phyloP scores from a whole-genome alignment of 2,797 vertebrate genomes.

The Brachymystax lenok region DNA sequence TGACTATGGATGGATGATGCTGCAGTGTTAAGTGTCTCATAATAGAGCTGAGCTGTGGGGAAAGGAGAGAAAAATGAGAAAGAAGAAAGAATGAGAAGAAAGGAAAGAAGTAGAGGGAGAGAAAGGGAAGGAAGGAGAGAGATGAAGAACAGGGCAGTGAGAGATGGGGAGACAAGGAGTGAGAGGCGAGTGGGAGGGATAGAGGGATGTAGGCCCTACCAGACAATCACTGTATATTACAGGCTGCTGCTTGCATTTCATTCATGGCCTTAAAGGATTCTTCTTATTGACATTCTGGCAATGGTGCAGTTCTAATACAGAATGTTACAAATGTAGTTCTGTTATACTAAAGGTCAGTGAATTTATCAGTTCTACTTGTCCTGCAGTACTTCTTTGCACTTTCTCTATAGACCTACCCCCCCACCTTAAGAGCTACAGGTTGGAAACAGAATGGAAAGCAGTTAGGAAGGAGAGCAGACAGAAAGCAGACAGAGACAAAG shows the following conservation, averaged over 20 bases:
- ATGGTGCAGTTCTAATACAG: not conserved
- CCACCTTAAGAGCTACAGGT: slow-evolving; percentile 5
- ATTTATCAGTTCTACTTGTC: not conserved
- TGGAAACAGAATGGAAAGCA: slow-evolving; percentile 21
- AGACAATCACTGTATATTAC: not conserved
- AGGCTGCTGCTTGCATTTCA: not conserved
- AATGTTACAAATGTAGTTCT: not conserved
- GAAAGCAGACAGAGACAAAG: slow-evolving; percentile 61
- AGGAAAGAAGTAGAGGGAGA: not conserved
- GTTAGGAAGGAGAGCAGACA: slow-evolving; percentile 20
- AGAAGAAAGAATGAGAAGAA: not conserved
- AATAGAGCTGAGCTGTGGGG: slow-evolving; percentile 32
- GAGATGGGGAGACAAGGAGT: not conserved
- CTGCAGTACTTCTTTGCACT: slow-evolving; percentile 33
- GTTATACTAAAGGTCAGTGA: not conserved
- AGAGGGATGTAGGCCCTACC: not conserved
- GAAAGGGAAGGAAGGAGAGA: not conserved
- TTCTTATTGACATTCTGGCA: not conserved
- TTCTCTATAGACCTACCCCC: not conserved
- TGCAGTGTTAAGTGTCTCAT: slow-evolving; percentile 43
- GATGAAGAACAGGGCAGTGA: not conserved
- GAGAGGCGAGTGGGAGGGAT: not conserved
- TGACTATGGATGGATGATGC: slow-evolving; percentile 15
- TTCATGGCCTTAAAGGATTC: not conserved
- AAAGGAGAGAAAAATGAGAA: slow-evolving; percentile 5